Conservation (phyloP, 2,888 invertebrate genomes). For the Nycteola revayana region DNA sequence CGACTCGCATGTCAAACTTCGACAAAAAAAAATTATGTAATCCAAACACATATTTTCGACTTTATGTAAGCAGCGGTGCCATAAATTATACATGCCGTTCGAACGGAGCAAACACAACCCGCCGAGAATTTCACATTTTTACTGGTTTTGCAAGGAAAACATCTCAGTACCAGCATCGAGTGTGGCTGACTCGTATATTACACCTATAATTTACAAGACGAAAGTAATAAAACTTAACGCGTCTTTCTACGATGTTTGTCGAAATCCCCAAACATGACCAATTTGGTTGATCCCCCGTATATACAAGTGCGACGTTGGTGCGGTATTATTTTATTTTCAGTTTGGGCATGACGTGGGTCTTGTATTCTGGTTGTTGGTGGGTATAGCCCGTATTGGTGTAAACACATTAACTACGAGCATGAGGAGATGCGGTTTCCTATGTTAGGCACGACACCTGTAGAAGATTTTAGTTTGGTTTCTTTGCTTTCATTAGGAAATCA, state of each 20-base stretch:
- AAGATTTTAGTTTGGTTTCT: slow-evolving; percentile 32
- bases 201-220: slow-evolving; percentile 70
- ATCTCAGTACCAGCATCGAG: slow-evolving; percentile 43
- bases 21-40: slow-evolving; percentile 12
- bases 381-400: slow-evolving; percentile 66
- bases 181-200: slow-evolving; percentile 48
- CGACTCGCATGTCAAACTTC: slow-evolving; percentile 6
- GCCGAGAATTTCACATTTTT: slow-evolving; percentile 53
- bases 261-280: slow-evolving; percentile 62
- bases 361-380: slow-evolving; percentile 44
- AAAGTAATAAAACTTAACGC: slow-evolving; percentile 78
- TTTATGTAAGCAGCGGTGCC: slow-evolving; percentile 13
- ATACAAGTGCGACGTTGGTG: not conserved
- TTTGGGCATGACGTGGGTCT: slow-evolving; percentile 36
- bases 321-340: slow-evolving; percentile 2
- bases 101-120: slow-evolving; percentile 43
- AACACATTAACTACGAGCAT: slow-evolving; percentile 66
- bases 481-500: slow-evolving; percentile 24
- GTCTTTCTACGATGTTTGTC: slow-evolving; percentile 66
- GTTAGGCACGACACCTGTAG: slow-evolving; percentile 63
- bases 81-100: slow-evolving; percentile 37
- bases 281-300: slow-evolving; percentile 38
- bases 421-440: slow-evolving; percentile 51
- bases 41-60: slow-evolving; percentile 17
- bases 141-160: slow-evolving; percentile 54